phyloP scores from a whole-genome alignment of 2,888 invertebrate species.

The Epirrhoe tristata region DNA sequence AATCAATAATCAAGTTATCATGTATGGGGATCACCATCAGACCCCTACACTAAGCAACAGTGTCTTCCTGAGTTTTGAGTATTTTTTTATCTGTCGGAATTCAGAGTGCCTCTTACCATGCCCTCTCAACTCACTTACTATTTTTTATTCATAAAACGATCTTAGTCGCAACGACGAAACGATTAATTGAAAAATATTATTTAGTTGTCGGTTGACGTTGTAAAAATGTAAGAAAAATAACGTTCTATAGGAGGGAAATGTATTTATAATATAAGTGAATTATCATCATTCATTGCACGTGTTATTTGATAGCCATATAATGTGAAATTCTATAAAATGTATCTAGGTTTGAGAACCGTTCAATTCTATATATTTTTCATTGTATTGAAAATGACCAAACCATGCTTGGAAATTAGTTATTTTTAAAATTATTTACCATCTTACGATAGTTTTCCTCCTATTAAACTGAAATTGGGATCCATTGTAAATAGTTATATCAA shows the following conservation, averaged over 20 bases:
- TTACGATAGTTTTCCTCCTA: slow-evolving; percentile 35
- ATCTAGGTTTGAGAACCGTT: no score
- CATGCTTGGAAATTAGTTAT: not conserved
- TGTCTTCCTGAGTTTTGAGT: no score
- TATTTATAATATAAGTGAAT: not conserved
- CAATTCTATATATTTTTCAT: no score
- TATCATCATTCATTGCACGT: no score
- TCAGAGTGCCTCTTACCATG: not conserved
- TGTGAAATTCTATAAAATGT: not conserved
- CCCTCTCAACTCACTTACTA: no score
- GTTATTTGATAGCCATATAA: no score
- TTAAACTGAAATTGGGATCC: slow-evolving; percentile 49
- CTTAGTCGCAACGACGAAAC: slow-evolving; percentile 20
- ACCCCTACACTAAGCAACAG: no score
- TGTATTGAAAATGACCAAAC: no score
- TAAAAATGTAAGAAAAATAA: slow-evolving; percentile 24
- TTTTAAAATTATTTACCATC: not conserved
- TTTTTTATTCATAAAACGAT: not conserved
- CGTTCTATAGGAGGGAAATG: slow-evolving; percentile 28
- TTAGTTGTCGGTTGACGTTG: slow-evolving; percentile 17
- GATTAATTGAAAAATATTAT: slow-evolving; percentile 29
- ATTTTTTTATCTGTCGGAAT: not conserved
- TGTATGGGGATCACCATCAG: no score
- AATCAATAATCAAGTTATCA: no score
- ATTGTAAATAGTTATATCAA: slow-evolving; percentile 76